Base-by-base conservation (phyloP, 2,113 vertebrate species). In the Stictonetta naevosa region DNA sequence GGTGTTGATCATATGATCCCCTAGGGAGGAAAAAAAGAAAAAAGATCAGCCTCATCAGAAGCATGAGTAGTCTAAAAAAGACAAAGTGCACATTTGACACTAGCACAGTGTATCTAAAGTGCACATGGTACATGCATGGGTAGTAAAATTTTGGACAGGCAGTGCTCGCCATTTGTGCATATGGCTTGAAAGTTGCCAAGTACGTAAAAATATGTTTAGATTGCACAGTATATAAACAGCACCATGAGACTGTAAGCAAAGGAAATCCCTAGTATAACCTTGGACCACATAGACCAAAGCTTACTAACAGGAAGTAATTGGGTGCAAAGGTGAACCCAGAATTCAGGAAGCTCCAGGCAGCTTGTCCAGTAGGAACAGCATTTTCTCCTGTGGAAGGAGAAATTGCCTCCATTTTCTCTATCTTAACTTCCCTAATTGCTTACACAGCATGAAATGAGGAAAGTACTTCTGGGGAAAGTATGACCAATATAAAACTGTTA, bases 1-100 rank as follows among this genome's bases (percentile, higher is more conserved):
- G 40, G 99, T 99, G 97, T 99, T 99, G 98, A 99, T 98, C 89
- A 99, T 88, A 52, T 98, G 99, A 60, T 94, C 96, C 16, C 99
- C 99, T 99, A 91, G 5, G 18, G 16, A 29, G 21, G 22, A 33
- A 14, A 46, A 10, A 53, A 36, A 68, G 83, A 90, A 77, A 23
- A 86, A 90, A 81, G 52, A 75, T 60, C 73, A 76, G 58, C n/a
- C 69, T 59, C 82, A 68, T 79, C 69, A 92, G 53, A 68, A 63
- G n/a, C 19, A 74, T 4, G 40, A 25, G 26, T 18, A 59, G 46
- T 52, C 58, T 74, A 76, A 78, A 64, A 86, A 11, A 38, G 40
- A 92, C 75, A 48, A 80, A 80, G 58, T 1, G 13, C 42, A 60
- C 29, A 33, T 75, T 68, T 82, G 58, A 50, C 55, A 80, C 72